These are phyloP conservation scores for Indicator indicator DNA, from an alignment of 2,113 vertebrate species.

Conservation along the genomic window DNA sequence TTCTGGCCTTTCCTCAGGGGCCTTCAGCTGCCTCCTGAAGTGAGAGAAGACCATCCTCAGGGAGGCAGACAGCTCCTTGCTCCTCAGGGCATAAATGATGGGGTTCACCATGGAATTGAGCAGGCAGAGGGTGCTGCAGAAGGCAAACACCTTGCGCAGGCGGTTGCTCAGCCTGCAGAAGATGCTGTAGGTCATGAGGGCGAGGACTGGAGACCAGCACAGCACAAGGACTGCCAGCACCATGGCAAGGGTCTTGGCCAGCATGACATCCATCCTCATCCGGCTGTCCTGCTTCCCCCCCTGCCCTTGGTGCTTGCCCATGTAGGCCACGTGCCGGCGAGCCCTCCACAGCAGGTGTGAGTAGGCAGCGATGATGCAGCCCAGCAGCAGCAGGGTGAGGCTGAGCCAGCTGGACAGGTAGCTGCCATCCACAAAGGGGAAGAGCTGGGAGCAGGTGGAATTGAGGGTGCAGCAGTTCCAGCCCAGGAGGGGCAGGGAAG, in stretches of 20 bases:
- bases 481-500: conserved; percentile 89
- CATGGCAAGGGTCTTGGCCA: conserved; percentile 88
- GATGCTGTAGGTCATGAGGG: conserved; percentile 85
- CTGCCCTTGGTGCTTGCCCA: conserved; percentile 71
- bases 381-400: conserved; percentile 78
- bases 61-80: conserved; percentile 80
- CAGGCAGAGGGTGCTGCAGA: conserved; percentile 90
- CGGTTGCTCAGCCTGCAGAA: conserved; percentile 39
- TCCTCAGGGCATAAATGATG: conserved; percentile 87
- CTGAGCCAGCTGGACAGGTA: conserved; percentile 85
- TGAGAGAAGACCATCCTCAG: conserved; percentile 16
- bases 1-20: neutral
- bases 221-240: conserved; percentile 83
- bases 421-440: conserved; percentile 81
- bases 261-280: conserved; percentile 88
- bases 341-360: conserved; percentile 87
- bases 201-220: conserved; percentile 88
- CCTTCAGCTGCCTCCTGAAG: conserved; percentile 31
- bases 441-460: conserved; percentile 82
- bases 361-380: conserved; percentile 83
- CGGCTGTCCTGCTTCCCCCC: conserved; percentile 66
- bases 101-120: conserved; percentile 91
- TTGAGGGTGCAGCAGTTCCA: conserved; percentile 85
- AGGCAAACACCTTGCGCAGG: conserved; percentile 86
- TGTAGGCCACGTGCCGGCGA: conserved; percentile 80